Evolutionary conservation across 30 jellyfish, hydroid and myxozoan species (phyloP).

Genomic region (Sanderia malayensis): DNA sequence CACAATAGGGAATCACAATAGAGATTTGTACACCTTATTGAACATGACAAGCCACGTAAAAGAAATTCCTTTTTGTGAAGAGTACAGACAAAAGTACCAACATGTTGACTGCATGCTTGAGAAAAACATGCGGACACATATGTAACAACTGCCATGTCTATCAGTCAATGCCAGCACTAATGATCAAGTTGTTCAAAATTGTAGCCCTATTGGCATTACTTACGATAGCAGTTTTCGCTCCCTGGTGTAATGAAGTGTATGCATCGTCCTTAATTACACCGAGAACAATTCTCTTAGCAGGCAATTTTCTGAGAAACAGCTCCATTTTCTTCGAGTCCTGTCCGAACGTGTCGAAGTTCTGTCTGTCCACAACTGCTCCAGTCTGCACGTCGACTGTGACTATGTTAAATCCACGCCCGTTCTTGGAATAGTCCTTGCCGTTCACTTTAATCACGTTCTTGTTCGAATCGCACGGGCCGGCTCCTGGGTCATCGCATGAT

Average conservation of each 20-base stretch:
- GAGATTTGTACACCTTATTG: too few species aligned
- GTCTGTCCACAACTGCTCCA: constrained; percentile 33
- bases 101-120: too few species aligned
- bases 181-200: too few species aligned
- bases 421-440: constrained; percentile 42
- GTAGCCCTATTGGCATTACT: too few species aligned
- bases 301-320: constrained; percentile 2
- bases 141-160: too few species aligned
- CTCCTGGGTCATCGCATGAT: constrained; percentile 31
- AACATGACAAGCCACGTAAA: too few species aligned
- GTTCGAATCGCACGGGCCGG: constrained; percentile 4
- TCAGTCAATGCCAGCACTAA: too few species aligned
- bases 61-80: too few species aligned
- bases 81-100: too few species aligned
- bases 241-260: constrained; percentile 1
- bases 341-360: constrained; percentile 17
- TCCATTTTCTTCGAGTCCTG: constrained; percentile 14
- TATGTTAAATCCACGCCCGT: constrained; percentile 41
- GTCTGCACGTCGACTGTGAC: constrained; percentile 31
- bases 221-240: constrained; percentile 43
- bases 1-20: too few species aligned
- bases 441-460: constrained; percentile 23
- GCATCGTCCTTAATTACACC: constrained; percentile 57
- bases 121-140: too few species aligned
- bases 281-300: constrained; percentile 7